Percentiles rank a stretch among this genome's conserved stretches.
Conservation (phyloP, 2,888 invertebrate species). For the Hemithea aestivaria region DNA sequence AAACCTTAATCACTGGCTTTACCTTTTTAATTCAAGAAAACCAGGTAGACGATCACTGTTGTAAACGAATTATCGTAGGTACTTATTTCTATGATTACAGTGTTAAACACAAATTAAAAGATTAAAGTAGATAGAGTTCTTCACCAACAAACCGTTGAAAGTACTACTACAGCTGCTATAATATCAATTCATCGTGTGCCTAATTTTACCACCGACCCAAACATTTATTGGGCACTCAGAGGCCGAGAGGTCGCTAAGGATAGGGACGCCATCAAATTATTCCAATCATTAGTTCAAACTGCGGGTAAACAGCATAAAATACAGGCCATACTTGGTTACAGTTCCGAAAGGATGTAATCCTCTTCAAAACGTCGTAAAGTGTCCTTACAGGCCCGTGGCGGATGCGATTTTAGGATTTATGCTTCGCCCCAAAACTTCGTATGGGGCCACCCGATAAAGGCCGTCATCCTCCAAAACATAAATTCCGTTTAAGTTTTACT, state of each 20-base stretch:
- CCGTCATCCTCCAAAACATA: slow-evolving; percentile 40
- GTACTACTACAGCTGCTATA: slow-evolving; percentile 1
- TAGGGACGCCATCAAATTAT: slow-evolving; percentile 13
- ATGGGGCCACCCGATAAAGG: slow-evolving; percentile 43
- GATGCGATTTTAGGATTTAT: slow-evolving; percentile 51
- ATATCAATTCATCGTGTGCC: slow-evolving; percentile 10
- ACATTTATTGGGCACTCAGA: slow-evolving; percentile 20
- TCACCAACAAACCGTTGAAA: too few species aligned
- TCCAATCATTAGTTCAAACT: slow-evolving; percentile 25
- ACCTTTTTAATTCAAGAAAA: too few species aligned
- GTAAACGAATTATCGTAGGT: too few species aligned
- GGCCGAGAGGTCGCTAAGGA: slow-evolving; percentile 22
- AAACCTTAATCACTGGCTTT: too few species aligned
- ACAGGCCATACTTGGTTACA: slow-evolving; percentile 21
- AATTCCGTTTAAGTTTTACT: slow-evolving; percentile 35
- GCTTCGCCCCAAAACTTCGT: slow-evolving; percentile 42
- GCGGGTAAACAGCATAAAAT: slow-evolving; percentile 26
- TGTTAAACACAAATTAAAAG: too few species aligned
- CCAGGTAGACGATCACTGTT: too few species aligned
- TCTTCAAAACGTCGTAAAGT: slow-evolving; percentile 45
- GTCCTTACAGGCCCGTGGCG: slow-evolving; percentile 36
- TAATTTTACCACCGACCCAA: slow-evolving; percentile 16
- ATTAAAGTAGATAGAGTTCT: too few species aligned
- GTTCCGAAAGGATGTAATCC: slow-evolving; percentile 31
- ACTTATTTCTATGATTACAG: too few species aligned